Conservation (phyloP, 2,113 vertebrate genomes). For the Porphyrio hochstetteri region DNA sequence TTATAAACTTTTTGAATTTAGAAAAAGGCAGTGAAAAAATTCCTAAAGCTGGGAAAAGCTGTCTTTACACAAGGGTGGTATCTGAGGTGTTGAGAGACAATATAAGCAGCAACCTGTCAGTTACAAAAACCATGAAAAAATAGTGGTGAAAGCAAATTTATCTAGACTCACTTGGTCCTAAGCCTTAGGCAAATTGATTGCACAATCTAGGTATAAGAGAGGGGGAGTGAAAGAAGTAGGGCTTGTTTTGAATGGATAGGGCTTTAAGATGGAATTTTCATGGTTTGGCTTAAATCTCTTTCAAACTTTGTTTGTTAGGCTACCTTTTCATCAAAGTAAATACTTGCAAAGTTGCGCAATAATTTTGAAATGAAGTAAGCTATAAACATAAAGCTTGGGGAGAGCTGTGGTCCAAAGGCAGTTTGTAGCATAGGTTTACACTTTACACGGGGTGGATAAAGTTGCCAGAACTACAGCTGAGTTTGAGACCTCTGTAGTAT, state of each 20-base stretch:
- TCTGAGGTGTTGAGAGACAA: not conserved
- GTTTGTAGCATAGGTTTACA: not conserved
- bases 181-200: not conserved
- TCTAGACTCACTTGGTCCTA: not conserved
- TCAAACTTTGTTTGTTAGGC: no score
- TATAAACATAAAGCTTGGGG: not conserved
- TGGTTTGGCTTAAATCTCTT: not conserved
- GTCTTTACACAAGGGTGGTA: not conserved
- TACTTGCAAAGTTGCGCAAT: not conserved
- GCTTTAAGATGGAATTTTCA: not conserved
- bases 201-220: not conserved
- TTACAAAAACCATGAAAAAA: not conserved
- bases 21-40: not conserved
- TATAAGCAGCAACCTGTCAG: not conserved
- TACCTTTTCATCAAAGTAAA: not conserved
- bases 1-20: not conserved
- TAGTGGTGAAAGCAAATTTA: not conserved
- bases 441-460: rapidly evolving
- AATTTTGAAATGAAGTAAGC: not conserved
- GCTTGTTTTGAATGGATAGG: not conserved
- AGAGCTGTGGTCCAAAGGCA: not conserved
- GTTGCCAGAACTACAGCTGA: not conserved
- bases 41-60: not conserved
- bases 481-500: not conserved
- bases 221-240: not conserved